Evolutionary conservation across 2,888 invertebrate genomes (phyloP).

Genomic region (Hydropsyche betteni): DNA sequence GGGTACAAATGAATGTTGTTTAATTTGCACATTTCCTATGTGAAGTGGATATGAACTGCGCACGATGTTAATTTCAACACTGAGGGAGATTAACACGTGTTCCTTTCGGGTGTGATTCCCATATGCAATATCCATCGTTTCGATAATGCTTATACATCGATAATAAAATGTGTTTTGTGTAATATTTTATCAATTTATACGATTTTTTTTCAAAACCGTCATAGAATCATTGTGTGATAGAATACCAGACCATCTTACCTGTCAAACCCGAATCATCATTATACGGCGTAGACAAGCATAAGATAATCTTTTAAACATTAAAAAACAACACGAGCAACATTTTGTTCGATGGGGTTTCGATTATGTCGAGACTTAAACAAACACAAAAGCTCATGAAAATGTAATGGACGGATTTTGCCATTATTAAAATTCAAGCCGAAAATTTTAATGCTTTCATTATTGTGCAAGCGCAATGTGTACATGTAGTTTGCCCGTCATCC

Average conservation of each 20-base stretch:
- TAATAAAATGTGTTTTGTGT: background rate
- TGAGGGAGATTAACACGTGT: slow-evolving; percentile 47
- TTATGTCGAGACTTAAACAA: slow-evolving; percentile 38
- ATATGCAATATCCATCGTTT: slow-evolving; percentile 35
- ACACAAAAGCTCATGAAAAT: slow-evolving; percentile 39
- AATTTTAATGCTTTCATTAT: slow-evolving; percentile 37
- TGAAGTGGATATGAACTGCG: slow-evolving; percentile 23
- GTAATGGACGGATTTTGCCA: slow-evolving; percentile 46
- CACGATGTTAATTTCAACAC: slow-evolving; percentile 27
- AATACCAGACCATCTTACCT: background rate
- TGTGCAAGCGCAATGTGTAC: background rate
- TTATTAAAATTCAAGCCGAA: slow-evolving; percentile 43
- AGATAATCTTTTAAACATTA: slow-evolving; percentile 47
- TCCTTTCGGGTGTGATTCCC: slow-evolving; percentile 40
- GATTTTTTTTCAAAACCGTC: background rate
- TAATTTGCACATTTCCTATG: slow-evolving; percentile 33
- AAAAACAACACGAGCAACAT: slow-evolving; percentile 39
- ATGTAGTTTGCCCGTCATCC: slow-evolving; percentile 12
- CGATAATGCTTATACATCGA: slow-evolving; percentile 1
- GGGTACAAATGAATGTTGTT: too few species aligned
- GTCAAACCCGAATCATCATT: slow-evolving; percentile 3
- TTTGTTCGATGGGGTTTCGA: slow-evolving; percentile 25
- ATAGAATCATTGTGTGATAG: background rate
- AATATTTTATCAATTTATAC: slow-evolving; percentile 7
- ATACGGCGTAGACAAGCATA: slow-evolving; percentile 24